Conservation (phyloP, 1,140 invertebrate species). For the Gryllus bimaculatus region DNA sequence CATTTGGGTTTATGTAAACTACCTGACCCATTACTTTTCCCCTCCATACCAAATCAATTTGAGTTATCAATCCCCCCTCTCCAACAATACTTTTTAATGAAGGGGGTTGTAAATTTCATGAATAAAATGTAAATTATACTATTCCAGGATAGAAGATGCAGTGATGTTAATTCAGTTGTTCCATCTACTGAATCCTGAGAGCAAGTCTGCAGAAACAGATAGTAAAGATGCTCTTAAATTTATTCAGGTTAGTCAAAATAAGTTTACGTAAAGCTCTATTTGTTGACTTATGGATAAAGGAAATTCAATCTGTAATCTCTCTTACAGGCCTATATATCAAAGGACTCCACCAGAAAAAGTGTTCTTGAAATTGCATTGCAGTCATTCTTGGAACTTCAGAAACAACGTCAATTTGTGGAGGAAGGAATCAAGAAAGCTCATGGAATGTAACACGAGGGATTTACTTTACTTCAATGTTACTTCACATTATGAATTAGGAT, state of each 20-base stretch:
- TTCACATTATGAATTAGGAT: too few species aligned
- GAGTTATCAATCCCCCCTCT: too few species aligned
- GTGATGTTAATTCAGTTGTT: slow-evolving; percentile 13
- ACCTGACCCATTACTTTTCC: background rate
- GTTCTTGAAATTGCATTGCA: slow-evolving; percentile 17
- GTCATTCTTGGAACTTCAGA: slow-evolving; percentile 11
- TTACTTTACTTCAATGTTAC: too few species aligned
- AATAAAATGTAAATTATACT: background rate
- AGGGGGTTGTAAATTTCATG: too few species aligned
- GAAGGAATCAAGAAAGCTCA: slow-evolving; percentile 16
- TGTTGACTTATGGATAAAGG: too few species aligned
- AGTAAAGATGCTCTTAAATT: background rate
- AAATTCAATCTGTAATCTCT: background rate
- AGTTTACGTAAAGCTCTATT: too few species aligned
- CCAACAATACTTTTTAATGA: too few species aligned
- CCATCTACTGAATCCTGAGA: slow-evolving; percentile 14
- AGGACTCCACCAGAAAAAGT: slow-evolving; percentile 11
- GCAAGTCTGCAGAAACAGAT: slow-evolving; percentile 2
- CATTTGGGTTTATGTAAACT: background rate
- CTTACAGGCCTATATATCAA: slow-evolving; percentile 12
- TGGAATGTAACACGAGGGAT: background rate
- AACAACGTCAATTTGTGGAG: background rate
- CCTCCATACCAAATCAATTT: background rate
- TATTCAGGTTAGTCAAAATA: background rate
- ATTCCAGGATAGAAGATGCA: slow-evolving; percentile 13